phyloP scores from a whole-genome alignment of 2,888 invertebrate species.

The Tridacna gigas region DNA sequence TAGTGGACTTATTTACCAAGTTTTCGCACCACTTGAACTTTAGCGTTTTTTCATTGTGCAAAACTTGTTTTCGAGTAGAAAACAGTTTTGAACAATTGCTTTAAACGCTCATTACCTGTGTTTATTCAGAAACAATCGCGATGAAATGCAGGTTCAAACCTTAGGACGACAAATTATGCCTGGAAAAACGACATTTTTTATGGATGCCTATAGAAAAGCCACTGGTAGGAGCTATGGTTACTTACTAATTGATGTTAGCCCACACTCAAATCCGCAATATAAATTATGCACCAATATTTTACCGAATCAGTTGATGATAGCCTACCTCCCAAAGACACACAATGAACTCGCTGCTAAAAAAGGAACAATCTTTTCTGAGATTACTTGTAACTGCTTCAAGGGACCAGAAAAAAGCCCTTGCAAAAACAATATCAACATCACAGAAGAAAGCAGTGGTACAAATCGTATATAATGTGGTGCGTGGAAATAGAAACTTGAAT shows the following conservation, averaged over 20 bases:
- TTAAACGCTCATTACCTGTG: constrained; percentile 40
- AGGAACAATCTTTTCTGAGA: background rate
- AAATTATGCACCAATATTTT: background rate
- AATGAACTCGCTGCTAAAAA: background rate
- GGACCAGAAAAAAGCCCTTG: constrained; percentile 9
- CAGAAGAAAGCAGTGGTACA: constrained; percentile 21
- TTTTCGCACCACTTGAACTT: constrained; percentile 47
- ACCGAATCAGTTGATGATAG: background rate
- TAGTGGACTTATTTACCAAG: background rate
- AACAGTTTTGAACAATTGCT: constrained; percentile 8
- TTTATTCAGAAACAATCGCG: constrained; percentile 44
- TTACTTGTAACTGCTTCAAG: background rate
- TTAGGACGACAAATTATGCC: constrained; percentile 57
- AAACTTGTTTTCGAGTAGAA: constrained; percentile 17
- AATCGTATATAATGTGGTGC: constrained; percentile 21
- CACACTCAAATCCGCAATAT: constrained; percentile 1
- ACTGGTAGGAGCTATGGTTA: constrained; percentile 31
- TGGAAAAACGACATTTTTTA: constrained; percentile 43
- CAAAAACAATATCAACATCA: background rate
- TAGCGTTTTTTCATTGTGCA: too few relatives aligned
- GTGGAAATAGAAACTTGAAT: background rate
- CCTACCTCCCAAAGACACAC: background rate
- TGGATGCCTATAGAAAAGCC: constrained; percentile 45
- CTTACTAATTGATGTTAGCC: constrained; percentile 42
- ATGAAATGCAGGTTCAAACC: constrained; percentile 49